Conservation (phyloP, 2,888 invertebrate genomes). For the Leucozona laternaria region DNA sequence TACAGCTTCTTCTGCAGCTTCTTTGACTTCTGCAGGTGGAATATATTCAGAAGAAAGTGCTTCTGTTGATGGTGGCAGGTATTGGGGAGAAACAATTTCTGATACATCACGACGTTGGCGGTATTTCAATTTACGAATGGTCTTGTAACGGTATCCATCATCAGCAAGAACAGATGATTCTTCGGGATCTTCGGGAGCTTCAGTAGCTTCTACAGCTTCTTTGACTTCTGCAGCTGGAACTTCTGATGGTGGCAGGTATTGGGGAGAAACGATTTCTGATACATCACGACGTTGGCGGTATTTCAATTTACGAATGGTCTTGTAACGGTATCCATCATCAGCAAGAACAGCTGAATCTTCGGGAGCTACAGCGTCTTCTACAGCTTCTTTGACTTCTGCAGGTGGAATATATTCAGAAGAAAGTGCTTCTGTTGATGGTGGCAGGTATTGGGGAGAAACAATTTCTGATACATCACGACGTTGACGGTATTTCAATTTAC, state of each 20-base stretch:
- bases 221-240: slow-evolving; percentile 15
- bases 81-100: slow-evolving; percentile 19
- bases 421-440: slow-evolving; percentile 19
- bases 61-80: slow-evolving; percentile 3
- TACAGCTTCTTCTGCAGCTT: slow-evolving; percentile 24
- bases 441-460: slow-evolving; percentile 9
- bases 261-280: slow-evolving; percentile 75
- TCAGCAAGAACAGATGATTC: slow-evolving; percentile 39
- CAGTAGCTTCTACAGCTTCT: slow-evolving; percentile 25
- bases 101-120: slow-evolving; percentile 56
- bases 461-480: slow-evolving; percentile 57
- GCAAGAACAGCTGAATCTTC: slow-evolving; percentile 77
- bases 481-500: slow-evolving; percentile 45
- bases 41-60: too few relatives aligned
- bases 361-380: slow-evolving; percentile 22
- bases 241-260: slow-evolving; percentile 32
- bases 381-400: slow-evolving; percentile 25
- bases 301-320: slow-evolving; percentile 79
- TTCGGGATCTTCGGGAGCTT: slow-evolving; percentile 46
- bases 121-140: slow-evolving; percentile 30
- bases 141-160: slow-evolving; percentile 47
- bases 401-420: background rate
- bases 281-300: slow-evolving; percentile 80
- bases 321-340: slow-evolving; percentile 79
- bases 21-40: slow-evolving; percentile 15